phyloP scores from a whole-genome alignment of 2,888 invertebrate genomes.

The Leptinotarsa peninsularis region DNA sequence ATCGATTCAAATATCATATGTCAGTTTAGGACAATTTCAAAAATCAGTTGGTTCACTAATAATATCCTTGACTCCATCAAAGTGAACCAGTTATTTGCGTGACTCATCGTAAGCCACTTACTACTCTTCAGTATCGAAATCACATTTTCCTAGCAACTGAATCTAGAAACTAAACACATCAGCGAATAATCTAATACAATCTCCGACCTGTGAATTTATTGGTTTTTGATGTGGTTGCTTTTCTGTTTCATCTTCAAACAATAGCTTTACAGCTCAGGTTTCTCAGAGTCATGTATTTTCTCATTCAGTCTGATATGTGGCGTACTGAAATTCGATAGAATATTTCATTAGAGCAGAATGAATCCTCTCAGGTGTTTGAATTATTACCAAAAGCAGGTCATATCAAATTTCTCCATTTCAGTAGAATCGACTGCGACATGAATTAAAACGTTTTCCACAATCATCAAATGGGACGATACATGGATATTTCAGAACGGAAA shows the following conservation, averaged over 20 bases:
- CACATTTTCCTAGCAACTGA: not conserved
- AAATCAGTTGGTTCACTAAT: not conserved
- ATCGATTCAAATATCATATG: no score
- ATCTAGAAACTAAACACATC: not conserved
- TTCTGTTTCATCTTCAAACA: conserved; percentile 21
- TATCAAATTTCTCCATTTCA: conserved; percentile 19
- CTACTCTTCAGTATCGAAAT: not conserved
- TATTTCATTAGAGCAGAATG: conserved; percentile 29
- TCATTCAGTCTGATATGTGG: conserved; percentile 8
- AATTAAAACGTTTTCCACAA: no score
- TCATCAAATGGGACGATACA: no score
- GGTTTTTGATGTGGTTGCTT: conserved; percentile 21
- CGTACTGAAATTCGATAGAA: conserved; percentile 26
- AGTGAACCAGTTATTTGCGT: not conserved
- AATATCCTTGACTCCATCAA: not conserved
- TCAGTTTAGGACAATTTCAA: no score
- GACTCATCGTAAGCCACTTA: not conserved
- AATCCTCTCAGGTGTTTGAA: conserved; percentile 20
- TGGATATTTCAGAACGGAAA: no score
- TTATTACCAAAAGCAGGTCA: conserved; percentile 2
- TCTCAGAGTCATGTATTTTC: not conserved
- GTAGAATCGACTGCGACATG: not conserved
- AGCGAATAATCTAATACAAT: not conserved
- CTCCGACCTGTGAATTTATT: conserved; percentile 12
- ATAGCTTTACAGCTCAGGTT: not conserved